phyloP scores from a whole-genome alignment of 2,113 vertebrate genomes.

The Silurus glanis region DNA sequence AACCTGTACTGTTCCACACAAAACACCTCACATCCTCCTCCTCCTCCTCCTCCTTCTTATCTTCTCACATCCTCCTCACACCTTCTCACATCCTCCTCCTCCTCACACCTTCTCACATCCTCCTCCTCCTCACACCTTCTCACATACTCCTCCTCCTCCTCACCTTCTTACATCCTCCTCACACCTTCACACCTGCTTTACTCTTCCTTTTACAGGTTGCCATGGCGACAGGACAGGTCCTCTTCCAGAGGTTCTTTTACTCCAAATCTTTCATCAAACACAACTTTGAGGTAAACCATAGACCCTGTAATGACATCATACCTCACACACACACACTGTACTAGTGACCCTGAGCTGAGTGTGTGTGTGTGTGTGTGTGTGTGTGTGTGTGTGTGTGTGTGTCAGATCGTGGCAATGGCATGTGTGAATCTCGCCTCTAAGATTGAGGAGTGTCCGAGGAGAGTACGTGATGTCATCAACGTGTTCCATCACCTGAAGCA shows the following conservation, averaged over 20 bases:
- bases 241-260: conserved; percentile 9
- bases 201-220: neutral
- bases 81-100: too few species aligned
- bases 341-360: neutral
- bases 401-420: neutral
- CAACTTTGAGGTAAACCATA: conserved; percentile 5
- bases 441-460: neutral
- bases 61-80: too few species aligned
- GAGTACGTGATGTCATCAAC: conserved; percentile 8
- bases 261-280: conserved; percentile 17
- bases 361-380: conserved; percentile 3
- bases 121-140: too few species aligned
- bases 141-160: too few species aligned
- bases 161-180: too few species aligned
- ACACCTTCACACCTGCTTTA: neutral
- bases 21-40: too few species aligned
- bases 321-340: too few species aligned
- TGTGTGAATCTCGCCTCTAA: conserved; percentile 9
- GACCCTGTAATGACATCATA: neutral
- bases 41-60: too few species aligned
- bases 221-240: conserved; percentile 16
- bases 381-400: conserved; percentile 21
- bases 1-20: neutral
- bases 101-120: too few species aligned
- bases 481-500: conserved; percentile 16